A percentile compares a stretch with the other conserved stretches of the same genome.
phyloP scores from a whole-genome alignment of 2,888 invertebrate genomes.

The Erebia aethiops region DNA sequence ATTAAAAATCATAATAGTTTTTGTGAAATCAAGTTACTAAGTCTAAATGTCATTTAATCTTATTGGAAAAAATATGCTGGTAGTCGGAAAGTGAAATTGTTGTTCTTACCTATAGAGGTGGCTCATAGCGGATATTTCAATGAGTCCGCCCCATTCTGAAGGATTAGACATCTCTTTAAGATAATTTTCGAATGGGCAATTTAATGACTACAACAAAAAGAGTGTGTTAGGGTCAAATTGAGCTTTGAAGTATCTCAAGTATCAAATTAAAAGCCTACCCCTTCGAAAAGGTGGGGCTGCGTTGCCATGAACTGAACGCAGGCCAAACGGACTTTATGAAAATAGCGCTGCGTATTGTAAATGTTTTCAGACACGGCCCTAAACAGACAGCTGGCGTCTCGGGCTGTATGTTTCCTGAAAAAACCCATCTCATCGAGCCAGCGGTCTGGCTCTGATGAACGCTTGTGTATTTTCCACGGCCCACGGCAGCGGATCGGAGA shows the following conservation, averaged over 20 bases:
- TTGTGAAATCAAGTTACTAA: not conserved
- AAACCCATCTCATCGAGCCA: conserved; percentile 91
- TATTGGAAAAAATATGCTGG: not conserved
- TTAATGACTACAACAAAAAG: conserved; percentile 82
- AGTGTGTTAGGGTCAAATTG: conserved; percentile 27
- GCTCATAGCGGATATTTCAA: conserved; percentile 88
- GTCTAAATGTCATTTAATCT: not conserved
- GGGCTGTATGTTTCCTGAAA: conserved; percentile 93
- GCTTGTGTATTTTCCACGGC: conserved; percentile 77
- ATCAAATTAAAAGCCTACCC: conserved; percentile 66
- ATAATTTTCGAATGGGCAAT: conserved; percentile 86
- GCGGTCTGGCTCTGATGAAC: conserved; percentile 84
- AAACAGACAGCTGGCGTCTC: conserved; percentile 94
- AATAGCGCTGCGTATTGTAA: conserved; percentile 86
- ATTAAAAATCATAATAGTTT: not conserved
- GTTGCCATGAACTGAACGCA: conserved; percentile 89
- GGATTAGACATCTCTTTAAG: conserved; percentile 87
- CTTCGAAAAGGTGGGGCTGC: conserved; percentile 84
- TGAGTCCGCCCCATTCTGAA: conserved; percentile 86
- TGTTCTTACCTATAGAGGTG: conserved; percentile 86
- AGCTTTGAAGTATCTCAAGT: conserved; percentile 17
- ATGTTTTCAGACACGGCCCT: conserved; percentile 94
- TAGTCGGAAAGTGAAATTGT: not conserved
- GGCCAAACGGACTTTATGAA: conserved; percentile 88
- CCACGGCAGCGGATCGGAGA: conserved; percentile 77